Evolutionary conservation across 2,113 vertebrate genomes (phyloP), one percentile per base, ranked within the genome.

Genomic region (Montifringilla adamsi): DNA sequence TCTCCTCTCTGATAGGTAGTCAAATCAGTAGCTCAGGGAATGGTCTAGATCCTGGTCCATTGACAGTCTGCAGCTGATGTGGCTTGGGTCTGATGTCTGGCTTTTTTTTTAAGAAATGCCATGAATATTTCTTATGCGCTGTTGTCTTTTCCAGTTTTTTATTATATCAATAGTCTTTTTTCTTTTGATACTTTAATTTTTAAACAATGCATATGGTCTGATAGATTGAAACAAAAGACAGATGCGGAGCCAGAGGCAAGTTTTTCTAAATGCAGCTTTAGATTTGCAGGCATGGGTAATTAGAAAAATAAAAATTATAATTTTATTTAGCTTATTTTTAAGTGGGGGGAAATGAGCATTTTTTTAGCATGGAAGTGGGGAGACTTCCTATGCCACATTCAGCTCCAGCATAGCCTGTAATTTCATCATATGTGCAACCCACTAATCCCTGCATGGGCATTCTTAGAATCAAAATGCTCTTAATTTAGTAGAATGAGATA

Each of bases 381-480:
- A 78, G 15, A 64, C 13, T 72, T 95, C 59, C 74, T 68, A 30
- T 78, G 37, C 56, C 62, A 83, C 46, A 74, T 58, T 85, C 6
- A 9, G 41, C n/a, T 84, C 27, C 62, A 75, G 33, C n/a, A 63
- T 5, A 64, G 64, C 63, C 58, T 69, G 50, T 73, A 90, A 81
- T 79, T 70, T 92, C 47, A 70, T 77, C 19, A 22, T 78, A 82
- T 64, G 66, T 79, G 83, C 62, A 89, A 78, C 53, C 22, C 76
- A 72, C 53, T 82, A 84, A 87, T 87, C 77, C 41, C 66, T 91
- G 44, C 41, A 39, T 33, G n/a, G 64, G 18, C 56, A 53, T 69
- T 89, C 77, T 90, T 66, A 70, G 44, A 94, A 95, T 91, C 81
- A 68, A 94, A 87, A 87, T 68, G 39, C 60, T 92, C 49, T 90